A percentile compares a stretch with the other conserved stretches of the same genome.
Evolutionary conservation across 2,113 vertebrate species (phyloP).

Genomic region (Odontesthes bonariensis): DNA sequence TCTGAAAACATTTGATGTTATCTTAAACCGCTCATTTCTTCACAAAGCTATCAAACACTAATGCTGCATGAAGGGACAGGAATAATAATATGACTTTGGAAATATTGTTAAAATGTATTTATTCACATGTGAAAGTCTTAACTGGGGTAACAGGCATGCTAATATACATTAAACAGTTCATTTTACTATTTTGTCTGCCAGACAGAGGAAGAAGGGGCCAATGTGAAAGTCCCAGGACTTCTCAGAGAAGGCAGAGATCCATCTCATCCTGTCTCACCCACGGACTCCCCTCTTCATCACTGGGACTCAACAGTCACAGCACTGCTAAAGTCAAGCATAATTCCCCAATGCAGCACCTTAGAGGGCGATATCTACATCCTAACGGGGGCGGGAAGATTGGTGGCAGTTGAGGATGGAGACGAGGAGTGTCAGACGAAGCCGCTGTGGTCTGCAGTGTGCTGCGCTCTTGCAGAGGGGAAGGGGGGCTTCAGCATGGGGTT

Average conservation of each 20-base stretch:
- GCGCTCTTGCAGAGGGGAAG: conserved; percentile 60
- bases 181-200: conserved; percentile 30
- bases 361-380: conserved; percentile 78
- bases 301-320: conserved; percentile 76
- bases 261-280: conserved; percentile 10
- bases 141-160: neutral
- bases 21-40: no score
- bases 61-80: no score
- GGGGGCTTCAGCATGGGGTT: conserved; percentile 72
- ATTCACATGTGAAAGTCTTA: neutral
- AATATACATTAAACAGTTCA: conserved; percentile 1
- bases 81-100: no score
- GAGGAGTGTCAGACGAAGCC: conserved; percentile 49
- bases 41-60: no score
- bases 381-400: conserved; percentile 60
- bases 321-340: conserved; percentile 60
- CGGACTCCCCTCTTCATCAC: conserved; percentile 54
- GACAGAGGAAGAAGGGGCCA: conserved; percentile 43
- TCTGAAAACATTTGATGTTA: no score
- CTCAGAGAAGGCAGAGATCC: conserved; percentile 43
- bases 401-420: conserved; percentile 42
- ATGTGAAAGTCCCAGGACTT: conserved; percentile 66
- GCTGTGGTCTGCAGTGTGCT: conserved; percentile 81
- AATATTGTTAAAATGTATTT: no score
- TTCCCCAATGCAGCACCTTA: conserved; percentile 67